Evolutionary conservation across 2,113 vertebrate genomes (phyloP), one percentile per base, ranked within the genome.

Genomic region (Tachuris rubrigastra): DNA sequence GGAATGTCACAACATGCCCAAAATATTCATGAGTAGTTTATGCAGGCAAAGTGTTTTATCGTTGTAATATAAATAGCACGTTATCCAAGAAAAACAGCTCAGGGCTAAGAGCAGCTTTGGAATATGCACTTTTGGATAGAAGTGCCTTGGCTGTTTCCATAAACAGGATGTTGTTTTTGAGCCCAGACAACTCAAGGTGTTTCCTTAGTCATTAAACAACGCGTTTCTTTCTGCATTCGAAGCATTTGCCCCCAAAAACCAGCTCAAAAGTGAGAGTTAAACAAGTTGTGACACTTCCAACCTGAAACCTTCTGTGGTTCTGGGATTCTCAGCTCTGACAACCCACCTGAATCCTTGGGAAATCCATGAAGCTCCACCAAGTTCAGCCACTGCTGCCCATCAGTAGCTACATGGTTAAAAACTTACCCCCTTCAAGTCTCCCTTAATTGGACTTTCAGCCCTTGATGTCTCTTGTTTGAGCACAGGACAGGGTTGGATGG

Each of bases 331-430:
- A 49, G 3, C 27, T 41, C 27, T 0, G 3, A 27, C 18, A 58
- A 60, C 6, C 17, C 24, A 8, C 39, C 47, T 19, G 10, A 52
- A 82, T 23, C 52, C 67, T 33, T 5, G 16, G 27, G 28, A 78
- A 85, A 67, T 24, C 47, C 23, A 5, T 8, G 33, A 42, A 35
- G 23, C 2, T 23, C 35, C 20, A 18, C 5, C 2, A 79, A 47
- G 59, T 56, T 10, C 6, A 14, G 9, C 25, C 1, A 7, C 33
- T 58, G 28, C 21, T 31, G 10, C 17, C 12, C 35, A 47, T 20
- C 60, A 4, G 5, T 25, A 60, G 21, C 50, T 9, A 6, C 0
- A 0, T 3, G 4, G 74, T 44, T 35, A 23, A 30, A 16, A 2
- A 31, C 9, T 8, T 24, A 6, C 7, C 10, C 30, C 24, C 5